Conservation (phyloP, 1,140 invertebrate genomes). For the Drosophila miranda region DNA sequence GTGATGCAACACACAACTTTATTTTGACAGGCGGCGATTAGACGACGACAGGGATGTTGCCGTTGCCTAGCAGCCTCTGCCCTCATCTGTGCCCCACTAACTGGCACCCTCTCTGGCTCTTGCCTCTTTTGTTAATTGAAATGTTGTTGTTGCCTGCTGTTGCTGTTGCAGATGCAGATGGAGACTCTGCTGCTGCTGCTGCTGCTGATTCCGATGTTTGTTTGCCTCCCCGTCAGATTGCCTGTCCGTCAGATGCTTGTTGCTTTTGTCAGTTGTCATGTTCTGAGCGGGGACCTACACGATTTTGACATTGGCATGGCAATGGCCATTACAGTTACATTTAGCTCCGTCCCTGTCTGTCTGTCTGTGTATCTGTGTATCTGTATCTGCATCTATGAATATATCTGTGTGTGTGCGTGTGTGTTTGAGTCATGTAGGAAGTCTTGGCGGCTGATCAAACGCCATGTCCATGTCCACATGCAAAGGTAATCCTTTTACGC, state of each 20-base stretch:
- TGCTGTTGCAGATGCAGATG: conserved; percentile 22
- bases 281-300: conserved; percentile 59
- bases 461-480: conserved; percentile 40
- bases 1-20: conserved; percentile 47
- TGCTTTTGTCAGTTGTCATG: conserved; percentile 58
- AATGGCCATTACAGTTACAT: conserved; percentile 60
- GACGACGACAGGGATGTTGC: conserved; percentile 29
- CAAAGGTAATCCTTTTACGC: conserved; percentile 69
- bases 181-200: conserved; percentile 2
- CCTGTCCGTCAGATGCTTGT: conserved; percentile 53
- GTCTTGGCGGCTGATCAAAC: conserved; percentile 52
- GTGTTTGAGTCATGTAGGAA: conserved; percentile 38
- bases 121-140: conserved; percentile 64
- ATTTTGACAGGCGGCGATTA: conserved; percentile 77
- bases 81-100: background rate
- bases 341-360: conserved; percentile 43
- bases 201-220: conserved; percentile 45
- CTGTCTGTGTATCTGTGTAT: conserved; percentile 17
- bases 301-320: conserved; percentile 51
- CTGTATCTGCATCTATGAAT: background rate
- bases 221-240: conserved; percentile 34
- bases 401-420: background rate
- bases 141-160: conserved; percentile 53
- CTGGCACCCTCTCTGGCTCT: conserved; percentile 1
- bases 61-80: background rate